Evolutionary conservation across 2,113 vertebrate species (phyloP).

Genomic region (Bolborhynchus lineola): DNA sequence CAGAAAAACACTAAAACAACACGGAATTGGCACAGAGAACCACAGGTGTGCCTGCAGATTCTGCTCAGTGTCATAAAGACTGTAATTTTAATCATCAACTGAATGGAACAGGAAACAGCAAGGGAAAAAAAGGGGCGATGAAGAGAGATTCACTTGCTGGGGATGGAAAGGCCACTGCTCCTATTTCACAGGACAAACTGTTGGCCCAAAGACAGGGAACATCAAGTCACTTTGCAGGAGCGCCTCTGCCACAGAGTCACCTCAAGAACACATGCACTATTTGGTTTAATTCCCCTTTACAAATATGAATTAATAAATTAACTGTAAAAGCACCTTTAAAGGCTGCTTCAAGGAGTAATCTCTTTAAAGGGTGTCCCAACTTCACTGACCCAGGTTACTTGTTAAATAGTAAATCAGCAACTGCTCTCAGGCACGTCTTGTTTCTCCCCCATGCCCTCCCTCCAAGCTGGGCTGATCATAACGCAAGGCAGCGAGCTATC

Average conservation of each 20-base stretch:
- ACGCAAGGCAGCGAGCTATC: background rate
- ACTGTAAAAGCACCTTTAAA: constrained; percentile 66
- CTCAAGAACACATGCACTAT: background rate
- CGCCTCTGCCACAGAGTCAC: constrained; percentile 14
- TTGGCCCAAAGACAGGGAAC: constrained; percentile 42
- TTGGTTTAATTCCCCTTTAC: constrained; percentile 67
- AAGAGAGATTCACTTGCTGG: background rate
- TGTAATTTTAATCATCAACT: background rate
- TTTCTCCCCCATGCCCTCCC: background rate
- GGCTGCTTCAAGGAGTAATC: constrained; percentile 71
- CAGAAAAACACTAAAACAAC: background rate
- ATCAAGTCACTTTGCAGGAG: constrained; percentile 9
- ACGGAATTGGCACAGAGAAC: background rate
- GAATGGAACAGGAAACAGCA: background rate
- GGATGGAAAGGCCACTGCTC: background rate
- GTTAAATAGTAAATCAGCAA: constrained; percentile 70
- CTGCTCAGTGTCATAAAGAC: background rate
- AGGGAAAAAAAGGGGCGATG: background rate
- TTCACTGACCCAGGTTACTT: constrained; percentile 66
- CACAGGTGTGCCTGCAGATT: background rate
- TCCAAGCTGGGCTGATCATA: background rate
- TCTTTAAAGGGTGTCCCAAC: constrained; percentile 67
- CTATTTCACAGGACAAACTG: constrained; percentile 32
- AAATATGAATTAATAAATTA: constrained; percentile 72
- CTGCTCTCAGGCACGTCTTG: background rate